These are phyloP conservation scores for Stegodyphus mimosarum DNA, from an alignment of 1,140 invertebrate species.

Conservation along the genomic window DNA sequence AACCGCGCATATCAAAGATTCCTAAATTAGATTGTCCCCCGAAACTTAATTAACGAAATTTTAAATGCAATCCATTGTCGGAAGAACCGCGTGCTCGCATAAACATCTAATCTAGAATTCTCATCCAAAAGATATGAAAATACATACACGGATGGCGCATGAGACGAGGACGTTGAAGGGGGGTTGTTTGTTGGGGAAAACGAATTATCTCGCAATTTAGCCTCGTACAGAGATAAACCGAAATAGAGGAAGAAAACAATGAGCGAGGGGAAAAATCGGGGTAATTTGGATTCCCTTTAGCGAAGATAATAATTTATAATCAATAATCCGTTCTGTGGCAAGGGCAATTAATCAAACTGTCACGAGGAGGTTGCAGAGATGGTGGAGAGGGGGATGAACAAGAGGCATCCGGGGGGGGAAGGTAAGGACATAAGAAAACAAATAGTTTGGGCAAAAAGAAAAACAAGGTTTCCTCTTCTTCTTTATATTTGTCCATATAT, in stretches of 20 bases:
- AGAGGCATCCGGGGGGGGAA: too few relatives aligned
- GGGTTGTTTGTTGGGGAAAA: background rate
- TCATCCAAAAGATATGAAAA: constrained; percentile 23
- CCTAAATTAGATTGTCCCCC: background rate
- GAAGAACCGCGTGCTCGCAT: background rate
- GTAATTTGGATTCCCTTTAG: constrained; percentile 48
- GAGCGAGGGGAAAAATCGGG: constrained; percentile 22
- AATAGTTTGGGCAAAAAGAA: constrained; percentile 25
- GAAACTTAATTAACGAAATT: constrained; percentile 50
- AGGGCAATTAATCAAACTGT: constrained; percentile 44
- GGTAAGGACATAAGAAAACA: constrained; percentile 1
- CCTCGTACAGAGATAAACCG: constrained; percentile 32
- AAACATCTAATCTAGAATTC: background rate
- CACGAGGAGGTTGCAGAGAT: constrained; percentile 1
- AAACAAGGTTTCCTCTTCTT: constrained; percentile 13
- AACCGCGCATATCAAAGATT: too few relatives aligned
- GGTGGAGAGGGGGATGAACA: background rate
- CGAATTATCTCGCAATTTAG: constrained; percentile 38
- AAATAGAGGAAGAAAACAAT: constrained; percentile 47
- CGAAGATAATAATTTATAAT: constrained; percentile 51
- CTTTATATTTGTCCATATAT: background rate
- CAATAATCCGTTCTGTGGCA: constrained; percentile 34
- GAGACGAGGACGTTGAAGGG: background rate
- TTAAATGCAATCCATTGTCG: constrained; percentile 4
- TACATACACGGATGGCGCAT: background rate